Conservation (phyloP, 2,113 vertebrate genomes). For the Xerus inauris region DNA sequence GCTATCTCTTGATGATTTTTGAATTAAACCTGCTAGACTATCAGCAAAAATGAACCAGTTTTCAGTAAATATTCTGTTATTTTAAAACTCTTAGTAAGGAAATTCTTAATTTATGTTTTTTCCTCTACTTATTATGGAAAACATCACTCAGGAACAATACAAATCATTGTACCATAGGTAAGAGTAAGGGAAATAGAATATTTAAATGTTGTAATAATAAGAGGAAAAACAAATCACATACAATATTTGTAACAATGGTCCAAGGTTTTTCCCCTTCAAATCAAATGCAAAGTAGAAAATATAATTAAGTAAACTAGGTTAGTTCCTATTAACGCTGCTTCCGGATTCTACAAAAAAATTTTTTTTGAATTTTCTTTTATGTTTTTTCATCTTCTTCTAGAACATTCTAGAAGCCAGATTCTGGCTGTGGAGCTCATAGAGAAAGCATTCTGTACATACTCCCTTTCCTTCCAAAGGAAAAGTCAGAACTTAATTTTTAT, state of each 20-base stretch:
- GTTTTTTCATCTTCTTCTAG: constrained; percentile 31
- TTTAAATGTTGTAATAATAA: constrained; percentile 64
- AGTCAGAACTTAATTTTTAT: background rate
- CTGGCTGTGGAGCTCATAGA: background rate
- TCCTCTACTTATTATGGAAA: constrained; percentile 62
- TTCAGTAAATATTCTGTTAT: constrained; percentile 59
- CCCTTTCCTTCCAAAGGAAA: background rate
- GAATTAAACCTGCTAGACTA: constrained; percentile 43
- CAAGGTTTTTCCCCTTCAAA: constrained; percentile 1
- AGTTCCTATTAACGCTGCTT: constrained; percentile 56
- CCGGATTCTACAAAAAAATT: background rate
- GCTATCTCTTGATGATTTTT: background rate
- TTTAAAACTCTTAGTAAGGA: constrained; percentile 55
- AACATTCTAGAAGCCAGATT: background rate
- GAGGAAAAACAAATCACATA: constrained; percentile 65
- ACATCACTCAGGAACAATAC: constrained; percentile 69
- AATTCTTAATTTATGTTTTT: constrained; percentile 73
- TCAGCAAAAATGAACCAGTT: background rate
- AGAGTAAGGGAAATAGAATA: constrained; percentile 58
- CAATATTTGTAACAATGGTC: constrained; percentile 65
- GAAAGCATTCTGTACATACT: background rate
- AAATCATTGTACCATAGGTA: constrained; percentile 38
- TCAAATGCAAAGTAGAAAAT: constrained; percentile 61
- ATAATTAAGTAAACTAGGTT: constrained; percentile 54
- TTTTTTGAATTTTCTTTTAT: constrained; percentile 9